Evolutionary conservation across 1,140 invertebrate species (phyloP), one percentile per base, ranked within the genome.

Genomic region (Rhopalosiphum maidis): DNA sequence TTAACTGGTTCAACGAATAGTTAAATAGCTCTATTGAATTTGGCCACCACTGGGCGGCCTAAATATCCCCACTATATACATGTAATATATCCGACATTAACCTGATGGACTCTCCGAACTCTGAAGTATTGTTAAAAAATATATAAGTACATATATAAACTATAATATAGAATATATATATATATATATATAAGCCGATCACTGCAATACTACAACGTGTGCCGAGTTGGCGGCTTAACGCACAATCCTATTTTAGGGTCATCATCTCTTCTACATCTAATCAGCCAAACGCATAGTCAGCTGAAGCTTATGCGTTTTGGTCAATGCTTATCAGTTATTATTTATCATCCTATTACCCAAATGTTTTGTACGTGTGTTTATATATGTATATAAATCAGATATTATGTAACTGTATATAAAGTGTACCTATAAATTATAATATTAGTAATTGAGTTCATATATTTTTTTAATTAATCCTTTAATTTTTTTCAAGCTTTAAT

Each of bases 31-130:
- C 30, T 9, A 35, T 30, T 22, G n/a, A 5, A 46, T 93, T 93
- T 93, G 91, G 82, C 48, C 82, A 93, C 91, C 91, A 93, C 91
- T 93, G 91, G 82, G 82, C 91, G 91, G 68, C 91, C 91, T 85
- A 93, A 93, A 93, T 93, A 93, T 54, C 91, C 82, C 91, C 91
- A 93, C 91, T 35, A 22, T 15, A 77, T 9, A 23, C 43, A 15
- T 46, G 43, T n/a, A 35, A n/a, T 22, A 1, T 43, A 25, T 30
- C 77, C n/a, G 91, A 83, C 91, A 92, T 92, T 93, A 82, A 93
- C 91, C 91, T 82, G 90, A 54, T 30, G 46, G 46, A 51, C 82
- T 93, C n/a, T 82, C 23, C 4, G 23, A 92, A 92, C n/a, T 89
- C 41, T 41, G 23, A 41, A 25, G 37, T 89, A 89, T 89, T 89